phyloP scores from a whole-genome alignment of 2,888 invertebrate species.

The Caenorhabditis wallacei region DNA sequence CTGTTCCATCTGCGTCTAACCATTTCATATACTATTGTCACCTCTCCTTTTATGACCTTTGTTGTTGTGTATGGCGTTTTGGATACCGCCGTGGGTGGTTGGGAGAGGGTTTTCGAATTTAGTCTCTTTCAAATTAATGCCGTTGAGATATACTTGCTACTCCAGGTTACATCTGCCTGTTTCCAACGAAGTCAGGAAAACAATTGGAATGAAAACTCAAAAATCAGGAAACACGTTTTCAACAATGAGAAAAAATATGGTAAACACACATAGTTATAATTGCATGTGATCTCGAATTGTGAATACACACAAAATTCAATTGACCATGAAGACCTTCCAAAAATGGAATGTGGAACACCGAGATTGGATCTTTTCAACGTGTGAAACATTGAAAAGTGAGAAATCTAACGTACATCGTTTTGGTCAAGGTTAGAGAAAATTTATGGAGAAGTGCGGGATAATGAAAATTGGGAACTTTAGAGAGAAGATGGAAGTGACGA shows the following conservation, averaged over 20 bases:
- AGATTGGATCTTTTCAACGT: slow-evolving; percentile 8
- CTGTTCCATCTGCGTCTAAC: slow-evolving; percentile 46
- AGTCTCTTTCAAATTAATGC: slow-evolving; percentile 48
- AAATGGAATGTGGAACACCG: slow-evolving; percentile 39
- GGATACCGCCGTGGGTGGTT: slow-evolving; percentile 37
- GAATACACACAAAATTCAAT: slow-evolving; percentile 35
- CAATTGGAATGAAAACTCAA: slow-evolving; percentile 13
- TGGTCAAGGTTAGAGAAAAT: slow-evolving; percentile 36
- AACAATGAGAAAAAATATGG: not conserved
- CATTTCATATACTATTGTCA: slow-evolving; percentile 22
- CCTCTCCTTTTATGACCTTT: slow-evolving; percentile 59
- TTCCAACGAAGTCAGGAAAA: not conserved
- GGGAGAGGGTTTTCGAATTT: slow-evolving; percentile 47
- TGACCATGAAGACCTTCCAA: slow-evolving; percentile 57
- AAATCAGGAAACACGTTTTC: slow-evolving; percentile 6
- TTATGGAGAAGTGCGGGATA: slow-evolving; percentile 1
- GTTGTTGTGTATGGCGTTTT: slow-evolving; percentile 57
- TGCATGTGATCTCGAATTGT: slow-evolving; percentile 34
- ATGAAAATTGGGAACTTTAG: not conserved
- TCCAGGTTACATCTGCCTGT: not conserved
- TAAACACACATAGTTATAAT: slow-evolving; percentile 34
- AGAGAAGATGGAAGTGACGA: slow-evolving; percentile 7
- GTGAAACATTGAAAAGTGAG: slow-evolving; percentile 1
- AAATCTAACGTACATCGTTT: not conserved
- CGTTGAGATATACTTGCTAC: slow-evolving; percentile 24